These are phyloP conservation scores for Cololabis saira DNA, from an alignment of 2,113 vertebrate species.

Conservation along the genomic window DNA sequence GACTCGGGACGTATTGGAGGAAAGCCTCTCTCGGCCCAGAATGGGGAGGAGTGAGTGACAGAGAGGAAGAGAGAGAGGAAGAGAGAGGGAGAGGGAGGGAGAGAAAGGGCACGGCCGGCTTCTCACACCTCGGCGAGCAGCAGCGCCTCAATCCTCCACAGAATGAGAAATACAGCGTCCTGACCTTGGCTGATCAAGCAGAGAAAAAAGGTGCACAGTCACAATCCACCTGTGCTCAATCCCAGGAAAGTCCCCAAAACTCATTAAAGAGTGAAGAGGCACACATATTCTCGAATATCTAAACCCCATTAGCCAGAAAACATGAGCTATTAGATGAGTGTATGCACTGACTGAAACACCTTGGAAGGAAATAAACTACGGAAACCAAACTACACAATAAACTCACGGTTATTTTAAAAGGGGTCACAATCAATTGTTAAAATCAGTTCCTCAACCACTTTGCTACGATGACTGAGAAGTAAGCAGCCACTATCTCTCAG, in stretches of 20 bases:
- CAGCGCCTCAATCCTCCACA: constrained; percentile 42
- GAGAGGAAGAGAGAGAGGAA: constrained; percentile 28
- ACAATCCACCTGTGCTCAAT: constrained; percentile 24
- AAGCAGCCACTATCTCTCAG: no score
- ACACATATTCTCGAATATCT: constrained; percentile 18
- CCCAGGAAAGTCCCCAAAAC: constrained; percentile 13
- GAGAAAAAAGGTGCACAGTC: constrained; percentile 27
- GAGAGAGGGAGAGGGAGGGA: constrained; percentile 26
- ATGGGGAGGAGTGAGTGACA: constrained; percentile 30
- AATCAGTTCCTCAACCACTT: no score
- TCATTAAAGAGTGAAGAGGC: constrained; percentile 3
- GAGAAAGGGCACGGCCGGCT: constrained; percentile 15
- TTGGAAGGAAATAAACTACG: not conserved
- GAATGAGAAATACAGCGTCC: constrained; percentile 57
- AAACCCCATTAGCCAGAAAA: constrained; percentile 16
- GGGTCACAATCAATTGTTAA: no score
- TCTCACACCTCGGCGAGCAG: constrained; percentile 49
- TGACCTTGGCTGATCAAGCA: constrained; percentile 56
- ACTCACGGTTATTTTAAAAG: not conserved
- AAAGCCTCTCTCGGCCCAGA: constrained; percentile 43
- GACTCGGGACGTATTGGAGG: constrained; percentile 60
- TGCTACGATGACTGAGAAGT: no score
- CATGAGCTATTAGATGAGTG: not conserved
- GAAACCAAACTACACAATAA: not conserved
- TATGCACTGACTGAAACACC: not conserved